Evolutionary conservation across 2,797 vertebrate species (phyloP).

Genomic region (Spinus olivaceus): DNA sequence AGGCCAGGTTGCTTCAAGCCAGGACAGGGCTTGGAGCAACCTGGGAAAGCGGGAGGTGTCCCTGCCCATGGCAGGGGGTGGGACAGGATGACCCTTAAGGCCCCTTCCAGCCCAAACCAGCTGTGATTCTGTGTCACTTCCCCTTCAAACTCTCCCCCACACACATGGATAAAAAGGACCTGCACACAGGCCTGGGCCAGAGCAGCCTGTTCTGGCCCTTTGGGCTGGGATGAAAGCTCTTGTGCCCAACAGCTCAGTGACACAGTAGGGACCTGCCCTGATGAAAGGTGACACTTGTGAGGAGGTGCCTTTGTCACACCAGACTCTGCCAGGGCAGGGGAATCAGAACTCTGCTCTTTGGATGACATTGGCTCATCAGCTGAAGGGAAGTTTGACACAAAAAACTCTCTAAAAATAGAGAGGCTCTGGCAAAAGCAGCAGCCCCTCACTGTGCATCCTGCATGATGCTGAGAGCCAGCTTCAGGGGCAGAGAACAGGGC

Average conservation of each 20-base stretch:
- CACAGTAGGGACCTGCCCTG: not conserved
- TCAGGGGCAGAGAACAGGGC: not conserved
- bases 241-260: not conserved
- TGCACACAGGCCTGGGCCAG: not conserved
- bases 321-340: not conserved
- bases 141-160: not conserved
- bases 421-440: slow-evolving; percentile 1
- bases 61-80: not conserved
- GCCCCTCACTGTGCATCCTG: not conserved
- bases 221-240: not conserved
- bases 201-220: not conserved
- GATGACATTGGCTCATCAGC: slow-evolving; percentile 14
- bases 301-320: not conserved
- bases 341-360: not conserved
- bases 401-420: slow-evolving; percentile 42
- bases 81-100: not conserved
- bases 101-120: not conserved
- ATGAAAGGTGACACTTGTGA: not conserved
- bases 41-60: fast-evolving
- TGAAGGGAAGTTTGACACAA: slow-evolving; percentile 8
- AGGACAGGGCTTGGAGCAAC: not conserved
- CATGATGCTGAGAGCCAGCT: fast-evolving
- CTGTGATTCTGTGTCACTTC: not conserved
- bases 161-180: not conserved
- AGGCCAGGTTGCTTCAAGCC: not conserved